Evolutionary conservation across 2,797 vertebrate genomes (phyloP), one percentile per base, ranked within the genome.

Genomic region (Pantherophis vulpinus): DNA sequence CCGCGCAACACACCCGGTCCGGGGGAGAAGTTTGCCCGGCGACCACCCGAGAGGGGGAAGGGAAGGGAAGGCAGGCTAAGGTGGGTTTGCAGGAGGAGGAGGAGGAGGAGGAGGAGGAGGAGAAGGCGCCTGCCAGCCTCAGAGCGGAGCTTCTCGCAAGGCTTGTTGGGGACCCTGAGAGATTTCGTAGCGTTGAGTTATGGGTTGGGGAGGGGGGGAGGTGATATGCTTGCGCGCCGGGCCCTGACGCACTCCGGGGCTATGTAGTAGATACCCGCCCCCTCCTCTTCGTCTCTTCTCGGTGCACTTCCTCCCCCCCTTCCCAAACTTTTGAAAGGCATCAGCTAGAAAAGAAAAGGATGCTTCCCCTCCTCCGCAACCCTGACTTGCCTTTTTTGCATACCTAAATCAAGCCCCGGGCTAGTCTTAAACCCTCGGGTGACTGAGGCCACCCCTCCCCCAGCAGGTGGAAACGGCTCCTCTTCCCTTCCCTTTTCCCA

Each of bases 311-410:
- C 63, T 54, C 0, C 25, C 42, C 13, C n/a, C 5, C 88, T n/a
- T 29, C 86, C 60, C 94, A 97, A 97, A 97, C 96, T 97, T 97
- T 96, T 96, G 96, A 95, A 94, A 95, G 96, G 96, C 94, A 95
- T 95, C 95, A 93, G 92, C 91, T 94, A 92, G 66, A 14, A 51
- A 32, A 89, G 91, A 60, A 91, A 90, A 54, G 87, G 91, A 79
- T 93, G 91, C 86, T 74, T 93, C 95, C 55, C 90, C 93, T 91
- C 51, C 27, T 25, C 83, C 47, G 18, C 51, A 4, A 55, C 18
- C 54, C 94, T 8, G 96, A 95, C 95, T 96, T 90, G 94, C 90
- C 70, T 95, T 66, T 97, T 97, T 96, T 95, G 89, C 90, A 93
- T 91, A 23, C 89, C 60, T 54, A 32, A 59, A 37, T 66, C 4